Conservation (phyloP, 2,888 invertebrate genomes). For the Lycocerus yunnanus region DNA sequence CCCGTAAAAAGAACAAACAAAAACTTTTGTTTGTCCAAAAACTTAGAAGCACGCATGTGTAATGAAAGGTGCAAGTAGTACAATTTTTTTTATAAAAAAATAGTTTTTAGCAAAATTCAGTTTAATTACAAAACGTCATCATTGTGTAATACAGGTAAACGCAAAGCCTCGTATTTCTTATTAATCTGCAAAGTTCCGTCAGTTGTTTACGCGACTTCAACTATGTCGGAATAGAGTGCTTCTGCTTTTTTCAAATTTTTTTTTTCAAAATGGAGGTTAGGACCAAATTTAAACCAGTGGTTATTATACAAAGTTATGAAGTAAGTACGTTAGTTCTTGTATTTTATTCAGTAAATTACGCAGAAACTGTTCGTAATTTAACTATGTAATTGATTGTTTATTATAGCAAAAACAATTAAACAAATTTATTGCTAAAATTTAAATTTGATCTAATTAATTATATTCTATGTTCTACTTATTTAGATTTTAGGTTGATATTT, state of each 20-base stretch:
- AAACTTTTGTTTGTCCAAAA: neutral
- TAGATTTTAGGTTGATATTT: neutral
- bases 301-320: conserved; percentile 65
- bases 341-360: neutral
- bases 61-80: neutral
- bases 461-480: neutral
- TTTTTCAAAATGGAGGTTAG: conserved; percentile 32
- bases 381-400: neutral
- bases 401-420: neutral
- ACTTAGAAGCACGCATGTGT: conserved; percentile 8
- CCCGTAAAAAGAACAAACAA: neutral
- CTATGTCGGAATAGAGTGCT: conserved; percentile 14
- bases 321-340: conserved; percentile 55
- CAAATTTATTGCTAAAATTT: neutral
- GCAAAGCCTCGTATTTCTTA: conserved; percentile 21
- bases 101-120: neutral
- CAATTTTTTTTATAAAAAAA: neutral
- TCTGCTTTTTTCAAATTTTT: conserved; percentile 7
- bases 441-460: neutral
- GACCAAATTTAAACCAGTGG: conserved; percentile 56
- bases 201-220: conserved; percentile 26
- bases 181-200: conserved; percentile 30
- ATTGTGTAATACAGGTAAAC: conserved; percentile 35
- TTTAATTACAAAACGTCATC: conserved; percentile 34
- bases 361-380: neutral